A percentile compares a stretch with the other conserved stretches of the same genome.
These are phyloP conservation scores for Martes martes DNA, from an alignment of 2,113 vertebrate genomes.

Conservation along the genomic window DNA sequence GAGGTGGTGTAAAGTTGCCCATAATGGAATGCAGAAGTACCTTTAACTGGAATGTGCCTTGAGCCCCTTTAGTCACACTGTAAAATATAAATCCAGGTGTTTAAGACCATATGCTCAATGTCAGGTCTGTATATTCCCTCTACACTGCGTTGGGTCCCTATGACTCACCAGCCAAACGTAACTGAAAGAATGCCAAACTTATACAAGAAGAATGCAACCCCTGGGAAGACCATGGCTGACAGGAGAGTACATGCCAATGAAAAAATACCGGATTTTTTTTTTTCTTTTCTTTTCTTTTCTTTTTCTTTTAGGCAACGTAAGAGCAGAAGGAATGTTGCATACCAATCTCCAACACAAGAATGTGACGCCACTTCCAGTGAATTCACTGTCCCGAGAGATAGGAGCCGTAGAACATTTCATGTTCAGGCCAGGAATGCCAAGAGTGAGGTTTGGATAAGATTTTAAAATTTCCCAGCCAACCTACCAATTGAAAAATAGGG, in stretches of 20 bases:
- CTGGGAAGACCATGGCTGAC: not conserved
- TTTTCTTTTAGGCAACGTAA: not conserved
- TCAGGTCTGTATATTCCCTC: not conserved
- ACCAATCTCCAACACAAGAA: not conserved
- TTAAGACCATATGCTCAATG: not conserved
- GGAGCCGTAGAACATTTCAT: not conserved
- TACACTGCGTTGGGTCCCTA: not conserved
- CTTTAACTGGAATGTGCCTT: not conserved
- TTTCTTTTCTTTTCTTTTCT: not conserved
- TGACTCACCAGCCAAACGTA: constrained; percentile 38
- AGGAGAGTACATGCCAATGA: not conserved
- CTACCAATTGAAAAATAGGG: constrained; percentile 1
- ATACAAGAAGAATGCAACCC: not conserved
- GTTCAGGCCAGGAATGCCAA: not conserved
- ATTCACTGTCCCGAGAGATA: not conserved
- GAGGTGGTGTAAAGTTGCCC: not conserved
- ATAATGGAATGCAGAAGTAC: not conserved
- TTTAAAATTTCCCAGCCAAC: not conserved
- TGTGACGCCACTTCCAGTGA: not conserved
- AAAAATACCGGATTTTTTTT: constrained; percentile 26
- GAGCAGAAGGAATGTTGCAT: not conserved
- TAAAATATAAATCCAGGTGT: not conserved
- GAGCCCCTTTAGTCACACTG: not conserved
- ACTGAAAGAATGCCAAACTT: constrained; percentile 30
- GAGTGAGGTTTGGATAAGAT: not conserved